Evolutionary conservation across 1,140 invertebrate species (phyloP).

Genomic region (Ips nitidus): DNA sequence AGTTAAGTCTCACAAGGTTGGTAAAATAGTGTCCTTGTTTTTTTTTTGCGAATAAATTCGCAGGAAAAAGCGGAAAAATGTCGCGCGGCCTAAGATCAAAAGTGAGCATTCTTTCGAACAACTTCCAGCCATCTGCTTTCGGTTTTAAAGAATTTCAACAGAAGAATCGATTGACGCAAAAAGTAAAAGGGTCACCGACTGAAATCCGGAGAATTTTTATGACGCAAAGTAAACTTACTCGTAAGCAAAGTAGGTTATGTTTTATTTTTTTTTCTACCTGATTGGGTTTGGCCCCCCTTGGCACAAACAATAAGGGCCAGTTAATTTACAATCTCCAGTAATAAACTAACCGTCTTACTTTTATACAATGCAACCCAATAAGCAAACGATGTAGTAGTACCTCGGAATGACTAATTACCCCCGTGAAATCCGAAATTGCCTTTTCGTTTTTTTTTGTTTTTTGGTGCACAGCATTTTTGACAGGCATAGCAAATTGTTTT

Average conservation of each 20-base stretch:
- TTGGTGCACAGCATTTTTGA: constrained; percentile 25
- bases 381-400: background rate
- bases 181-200: constrained; percentile 16
- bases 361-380: too few species aligned
- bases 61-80: constrained; percentile 7
- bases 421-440: constrained; percentile 50
- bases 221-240: constrained; percentile 11
- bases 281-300: too few species aligned
- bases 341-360: too few species aligned
- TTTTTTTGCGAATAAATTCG: background rate
- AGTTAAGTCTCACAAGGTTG: too few species aligned
- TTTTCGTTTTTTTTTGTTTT: constrained; percentile 4
- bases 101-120: constrained; percentile 11
- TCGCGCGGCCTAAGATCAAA: constrained; percentile 11
- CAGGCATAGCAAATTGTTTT: constrained; percentile 26
- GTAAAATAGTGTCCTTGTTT: too few species aligned
- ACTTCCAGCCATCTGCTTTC: constrained; percentile 17
- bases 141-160: constrained; percentile 14
- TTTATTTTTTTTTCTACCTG: background rate
- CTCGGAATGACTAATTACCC: background rate
- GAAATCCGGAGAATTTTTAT: constrained; percentile 23
- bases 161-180: constrained; percentile 21
- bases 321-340: too few species aligned
- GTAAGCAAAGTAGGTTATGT: constrained; percentile 15
- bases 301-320: too few species aligned